Conservation (phyloP, 2,888 invertebrate species). For the Ennomos fuscantarius region DNA sequence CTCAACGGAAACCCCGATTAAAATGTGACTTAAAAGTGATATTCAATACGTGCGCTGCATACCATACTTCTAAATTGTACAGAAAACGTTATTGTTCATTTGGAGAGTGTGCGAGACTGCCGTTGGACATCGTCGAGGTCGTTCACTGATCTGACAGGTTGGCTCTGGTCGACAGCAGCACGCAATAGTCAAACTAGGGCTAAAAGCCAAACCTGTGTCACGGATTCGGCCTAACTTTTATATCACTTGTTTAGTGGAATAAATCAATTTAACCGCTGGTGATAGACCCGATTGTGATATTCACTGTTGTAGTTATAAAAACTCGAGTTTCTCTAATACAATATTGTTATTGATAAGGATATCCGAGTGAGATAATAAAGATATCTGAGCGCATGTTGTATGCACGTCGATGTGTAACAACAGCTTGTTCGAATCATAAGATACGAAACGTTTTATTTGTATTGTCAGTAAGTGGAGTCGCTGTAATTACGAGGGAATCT, state of each 20-base stretch:
- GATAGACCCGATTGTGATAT: constrained; percentile 48
- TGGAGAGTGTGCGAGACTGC: constrained; percentile 60
- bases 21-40: constrained; percentile 62
- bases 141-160: constrained; percentile 78
- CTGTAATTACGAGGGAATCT: constrained; percentile 48
- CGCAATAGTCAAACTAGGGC: constrained; percentile 49
- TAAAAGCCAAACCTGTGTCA: constrained; percentile 56
- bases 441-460: constrained; percentile 47
- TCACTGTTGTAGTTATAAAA: constrained; percentile 50
- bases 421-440: constrained; percentile 40
- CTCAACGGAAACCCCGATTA: constrained; percentile 56
- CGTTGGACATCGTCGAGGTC: constrained; percentile 73
- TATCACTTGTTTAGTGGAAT: constrained; percentile 39
- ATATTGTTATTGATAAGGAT: constrained; percentile 62
- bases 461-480: constrained; percentile 45
- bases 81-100: constrained; percentile 54
- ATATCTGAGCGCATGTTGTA: constrained; percentile 57
- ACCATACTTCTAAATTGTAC: constrained; percentile 38
- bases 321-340: constrained; percentile 56
- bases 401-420: constrained; percentile 47
- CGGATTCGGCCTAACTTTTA: constrained; percentile 55
- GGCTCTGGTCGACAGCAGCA: constrained; percentile 58
- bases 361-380: constrained; percentile 64
- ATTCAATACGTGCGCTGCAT: constrained; percentile 47
- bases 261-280: constrained; percentile 37